Conservation (phyloP, 2,888 invertebrate species). For the Leistus spinibarbis region DNA sequence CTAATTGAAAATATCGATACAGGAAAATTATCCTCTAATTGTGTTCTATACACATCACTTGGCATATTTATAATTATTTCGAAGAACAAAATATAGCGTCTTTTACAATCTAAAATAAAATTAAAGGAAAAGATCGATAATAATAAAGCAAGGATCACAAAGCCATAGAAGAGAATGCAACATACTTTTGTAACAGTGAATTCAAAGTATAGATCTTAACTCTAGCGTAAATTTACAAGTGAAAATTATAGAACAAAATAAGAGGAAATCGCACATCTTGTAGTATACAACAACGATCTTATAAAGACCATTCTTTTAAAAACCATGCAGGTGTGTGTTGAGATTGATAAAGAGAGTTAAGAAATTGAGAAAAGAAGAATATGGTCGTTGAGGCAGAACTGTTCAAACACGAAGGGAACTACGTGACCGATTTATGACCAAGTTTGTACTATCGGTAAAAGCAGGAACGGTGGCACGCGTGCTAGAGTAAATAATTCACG, state of each 20-base stretch:
- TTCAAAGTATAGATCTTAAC: background rate
- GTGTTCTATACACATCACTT: no score
- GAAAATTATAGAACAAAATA: background rate
- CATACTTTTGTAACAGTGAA: background rate
- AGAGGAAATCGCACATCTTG: background rate
- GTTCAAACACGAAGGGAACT: background rate
- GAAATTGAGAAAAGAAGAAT: background rate
- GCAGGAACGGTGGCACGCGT: background rate
- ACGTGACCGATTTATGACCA: conserved; percentile 5
- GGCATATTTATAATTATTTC: no score
- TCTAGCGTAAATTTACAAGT: background rate
- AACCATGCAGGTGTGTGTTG: background rate
- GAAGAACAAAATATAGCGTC: background rate
- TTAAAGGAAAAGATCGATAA: background rate
- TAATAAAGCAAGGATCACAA: background rate
- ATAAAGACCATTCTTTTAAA: background rate
- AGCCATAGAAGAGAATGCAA: background rate
- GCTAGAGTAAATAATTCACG: background rate
- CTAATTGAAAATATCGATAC: no score
- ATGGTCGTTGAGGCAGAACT: conserved; percentile 1
- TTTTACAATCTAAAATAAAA: background rate
- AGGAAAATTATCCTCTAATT: no score
- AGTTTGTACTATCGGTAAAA: background rate
- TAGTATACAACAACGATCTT: background rate
- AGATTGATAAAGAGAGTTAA: background rate